A percentile compares a stretch with the other conserved stretches of the same genome.
phyloP scores from a whole-genome alignment of 2,888 invertebrate genomes.

The Hyalella azteca region DNA sequence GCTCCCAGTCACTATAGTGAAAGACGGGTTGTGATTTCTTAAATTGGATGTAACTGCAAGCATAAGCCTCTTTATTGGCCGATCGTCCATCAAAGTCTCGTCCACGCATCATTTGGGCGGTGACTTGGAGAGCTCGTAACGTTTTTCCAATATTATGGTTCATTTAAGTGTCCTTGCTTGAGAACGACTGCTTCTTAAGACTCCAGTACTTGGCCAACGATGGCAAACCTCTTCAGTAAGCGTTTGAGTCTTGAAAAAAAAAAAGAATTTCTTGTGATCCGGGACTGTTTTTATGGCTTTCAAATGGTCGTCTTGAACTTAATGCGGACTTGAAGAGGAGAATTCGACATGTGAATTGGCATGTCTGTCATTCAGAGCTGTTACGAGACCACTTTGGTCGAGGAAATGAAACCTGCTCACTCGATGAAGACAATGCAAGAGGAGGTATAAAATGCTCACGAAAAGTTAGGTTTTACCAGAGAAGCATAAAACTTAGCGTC shows the following conservation, averaged over 20 bases:
- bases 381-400: no score
- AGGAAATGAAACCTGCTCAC: no score
- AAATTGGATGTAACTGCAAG: background rate
- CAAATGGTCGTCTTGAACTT: slow-evolving; percentile 2
- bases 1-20: no score
- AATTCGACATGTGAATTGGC: background rate
- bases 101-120: background rate
- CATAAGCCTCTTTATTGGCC: background rate
- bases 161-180: background rate
- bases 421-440: no score
- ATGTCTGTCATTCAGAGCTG: no score
- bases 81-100: background rate
- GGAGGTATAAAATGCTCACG: no score
- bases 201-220: background rate
- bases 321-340: background rate
- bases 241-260: background rate
- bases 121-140: background rate
- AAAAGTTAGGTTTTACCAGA: no score
- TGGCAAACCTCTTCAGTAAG: background rate
- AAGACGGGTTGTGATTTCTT: no score
- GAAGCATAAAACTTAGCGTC: no score
- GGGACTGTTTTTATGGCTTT: background rate
- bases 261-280: slow-evolving; percentile 1
- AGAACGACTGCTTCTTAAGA: background rate
- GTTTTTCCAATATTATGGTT: background rate